phyloP scores from a whole-genome alignment of 2,797 vertebrate genomes.

The Phrynocephalus guinanensis region DNA sequence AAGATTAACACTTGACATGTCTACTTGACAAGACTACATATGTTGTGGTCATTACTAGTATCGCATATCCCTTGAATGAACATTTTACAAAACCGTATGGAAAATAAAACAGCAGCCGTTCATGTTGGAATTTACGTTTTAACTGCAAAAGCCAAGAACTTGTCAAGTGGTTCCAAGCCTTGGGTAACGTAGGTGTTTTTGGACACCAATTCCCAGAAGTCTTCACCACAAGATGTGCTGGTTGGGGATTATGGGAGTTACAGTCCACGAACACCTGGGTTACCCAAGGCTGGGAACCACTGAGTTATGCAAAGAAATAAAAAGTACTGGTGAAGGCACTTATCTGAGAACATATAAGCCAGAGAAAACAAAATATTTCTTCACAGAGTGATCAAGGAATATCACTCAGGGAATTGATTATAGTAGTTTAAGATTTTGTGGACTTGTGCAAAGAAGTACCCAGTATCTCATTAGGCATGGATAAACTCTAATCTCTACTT shows the following conservation, averaged over 20 bases:
- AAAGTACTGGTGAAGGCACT: background rate
- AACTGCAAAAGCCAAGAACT: background rate
- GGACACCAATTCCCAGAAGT: too few relatives aligned
- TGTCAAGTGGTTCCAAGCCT: too few relatives aligned
- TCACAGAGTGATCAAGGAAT: background rate
- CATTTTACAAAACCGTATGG: background rate
- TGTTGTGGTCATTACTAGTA: background rate
- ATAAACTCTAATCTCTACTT: too few relatives aligned
- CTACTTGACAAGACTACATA: background rate
- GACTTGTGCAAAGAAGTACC: too few relatives aligned
- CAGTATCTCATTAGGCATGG: too few relatives aligned
- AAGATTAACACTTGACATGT: background rate
- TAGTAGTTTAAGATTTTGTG: too few relatives aligned
- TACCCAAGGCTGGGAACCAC: too few relatives aligned
- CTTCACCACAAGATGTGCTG: too few relatives aligned
- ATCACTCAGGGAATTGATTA: too few relatives aligned
- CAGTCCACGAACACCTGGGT: too few relatives aligned
- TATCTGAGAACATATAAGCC: background rate
- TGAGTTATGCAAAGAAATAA: background rate
- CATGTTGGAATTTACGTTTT: slow-evolving; percentile 24
- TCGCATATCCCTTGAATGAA: background rate
- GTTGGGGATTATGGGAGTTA: too few relatives aligned
- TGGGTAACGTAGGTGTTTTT: too few relatives aligned
- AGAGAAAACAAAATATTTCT: background rate
- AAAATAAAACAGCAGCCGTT: slow-evolving; percentile 2